These are phyloP conservation scores for Scaeva pyrastri DNA, from an alignment of 2,888 invertebrate genomes.

Conservation along the genomic window DNA sequence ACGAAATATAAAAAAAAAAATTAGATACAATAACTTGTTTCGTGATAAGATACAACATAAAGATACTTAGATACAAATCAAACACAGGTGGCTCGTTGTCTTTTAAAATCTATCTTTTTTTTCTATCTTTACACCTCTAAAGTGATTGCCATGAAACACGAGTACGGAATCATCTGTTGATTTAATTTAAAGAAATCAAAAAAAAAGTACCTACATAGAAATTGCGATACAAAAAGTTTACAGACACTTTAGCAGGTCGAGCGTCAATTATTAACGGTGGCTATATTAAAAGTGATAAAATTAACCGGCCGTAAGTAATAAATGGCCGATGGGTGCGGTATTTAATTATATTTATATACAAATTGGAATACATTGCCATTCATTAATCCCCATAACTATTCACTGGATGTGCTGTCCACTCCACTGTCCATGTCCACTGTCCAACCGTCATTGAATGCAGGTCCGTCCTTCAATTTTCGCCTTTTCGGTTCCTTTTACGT, in stretches of 20 bases:
- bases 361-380: constrained; percentile 37
- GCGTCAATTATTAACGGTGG: constrained; percentile 23
- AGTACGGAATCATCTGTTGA: constrained; percentile 38
- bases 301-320: neutral
- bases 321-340: constrained; percentile 39
- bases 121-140: neutral
- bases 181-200: constrained; percentile 25
- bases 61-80: constrained; percentile 38
- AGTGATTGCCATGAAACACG: constrained; percentile 2
- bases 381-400: constrained; percentile 10
- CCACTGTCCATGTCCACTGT: no score
- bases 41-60: neutral
- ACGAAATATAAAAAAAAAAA: neutral
- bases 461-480: neutral
- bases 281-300: constrained; percentile 30
- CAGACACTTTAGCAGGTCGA: neutral
- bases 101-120: neutral
- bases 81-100: neutral
- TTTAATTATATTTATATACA: constrained; percentile 33
- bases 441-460: neutral
- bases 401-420: neutral
- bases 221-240: neutral
- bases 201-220: no score
- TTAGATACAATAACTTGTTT: neutral
- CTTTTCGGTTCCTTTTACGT: neutral